These are phyloP conservation scores for Spilarctia lutea DNA, from an alignment of 2,888 invertebrate genomes.

Conservation along the genomic window DNA sequence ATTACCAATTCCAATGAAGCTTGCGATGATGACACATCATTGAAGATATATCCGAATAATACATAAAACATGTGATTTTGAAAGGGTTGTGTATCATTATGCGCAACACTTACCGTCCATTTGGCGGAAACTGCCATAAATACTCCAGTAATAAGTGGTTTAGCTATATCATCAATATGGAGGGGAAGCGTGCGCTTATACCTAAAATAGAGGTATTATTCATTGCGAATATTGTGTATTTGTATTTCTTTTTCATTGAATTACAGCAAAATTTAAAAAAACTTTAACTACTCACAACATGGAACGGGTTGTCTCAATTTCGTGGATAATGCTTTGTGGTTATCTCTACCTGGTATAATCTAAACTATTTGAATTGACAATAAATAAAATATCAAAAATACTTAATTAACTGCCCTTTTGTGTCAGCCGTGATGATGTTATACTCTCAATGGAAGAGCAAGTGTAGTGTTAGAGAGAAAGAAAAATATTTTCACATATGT, in stretches of 20 bases:
- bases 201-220: neutral
- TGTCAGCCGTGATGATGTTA: neutral
- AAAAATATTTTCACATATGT: too few species aligned
- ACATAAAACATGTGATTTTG: constrained; percentile 55
- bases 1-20: constrained; percentile 74
- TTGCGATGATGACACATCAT: constrained; percentile 35
- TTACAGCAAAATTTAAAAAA: neutral
- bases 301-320: neutral
- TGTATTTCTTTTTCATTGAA: neutral
- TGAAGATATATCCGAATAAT: constrained; percentile 52
- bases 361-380: neutral
- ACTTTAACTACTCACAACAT: neutral
- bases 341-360: too few species aligned
- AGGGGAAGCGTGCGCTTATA: neutral
- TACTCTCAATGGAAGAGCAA: neutral
- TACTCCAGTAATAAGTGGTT: neutral
- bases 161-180: neutral
- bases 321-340: neutral
- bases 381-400: neutral
- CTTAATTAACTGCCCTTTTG: neutral
- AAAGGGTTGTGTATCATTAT: constrained; percentile 35
- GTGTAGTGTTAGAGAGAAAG: too few species aligned
- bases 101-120: constrained; percentile 16
- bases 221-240: neutral
- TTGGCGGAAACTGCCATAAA: neutral